Evolutionary conservation across 1,140 invertebrate genomes (phyloP), one percentile per base, ranked within the genome.

Genomic region (Nylanderia fulva): DNA sequence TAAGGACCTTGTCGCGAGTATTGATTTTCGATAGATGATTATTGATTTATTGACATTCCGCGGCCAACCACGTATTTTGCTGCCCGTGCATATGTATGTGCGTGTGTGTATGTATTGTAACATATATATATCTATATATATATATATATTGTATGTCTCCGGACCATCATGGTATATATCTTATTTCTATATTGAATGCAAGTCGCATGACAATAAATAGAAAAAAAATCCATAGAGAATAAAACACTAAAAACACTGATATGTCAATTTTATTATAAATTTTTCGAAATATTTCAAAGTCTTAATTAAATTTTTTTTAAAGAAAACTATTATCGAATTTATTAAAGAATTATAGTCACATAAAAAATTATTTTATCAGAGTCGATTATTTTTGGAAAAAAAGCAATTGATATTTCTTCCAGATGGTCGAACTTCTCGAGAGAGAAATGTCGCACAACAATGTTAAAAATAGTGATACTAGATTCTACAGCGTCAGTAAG

Each of bases 21-120:
- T 77, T 60, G 75, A 77, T 77, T 77, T 77, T 36, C 75, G 75
- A 77, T 77, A 66, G 27, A 66, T 77, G 60, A 77, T 77, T 77
- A 66, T 48, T 42, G 29, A 77, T 42, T 42, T 36, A 77, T 56
- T 77, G 75, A 77, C 74, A 24, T 76, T 42, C 39, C 29, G 75
- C 75, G 75, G 75, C 13, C 61, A 77, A 77, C 75, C 75, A 60
- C 75, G 13, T 77, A 64, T 63, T 48, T 77, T 24, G 27, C 27
- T 13, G 42, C 13, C 45, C 45, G 15, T 48, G 15, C 15, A 48
- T 48, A 48, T 18, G 11, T 45, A 15, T 39, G 18, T 74, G 36
- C 11, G 29, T 42, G 42, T 15, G 15, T 48, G 45, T 15, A 18
- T 61, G 21, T 48, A 3, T 48, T 45, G 24, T 42, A n/a, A n/a